Percentiles rank a stretch among this genome's conserved stretches.
These are phyloP conservation scores for Lasioglossum morio DNA, from an alignment of 2,888 invertebrate species.

Conservation along the genomic window DNA sequence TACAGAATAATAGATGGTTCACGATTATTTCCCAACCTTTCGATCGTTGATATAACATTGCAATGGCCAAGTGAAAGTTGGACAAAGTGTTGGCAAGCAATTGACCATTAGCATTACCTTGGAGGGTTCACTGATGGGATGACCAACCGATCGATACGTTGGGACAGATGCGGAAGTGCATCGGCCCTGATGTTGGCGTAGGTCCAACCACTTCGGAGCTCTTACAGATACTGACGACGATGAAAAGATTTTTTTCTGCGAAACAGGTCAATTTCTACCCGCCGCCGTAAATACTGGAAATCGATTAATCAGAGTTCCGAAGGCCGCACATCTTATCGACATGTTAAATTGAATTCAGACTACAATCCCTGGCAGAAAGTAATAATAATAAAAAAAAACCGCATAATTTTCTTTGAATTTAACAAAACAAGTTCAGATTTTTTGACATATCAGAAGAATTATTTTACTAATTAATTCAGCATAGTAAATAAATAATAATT, in stretches of 20 bases:
- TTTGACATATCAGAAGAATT: too few relatives aligned
- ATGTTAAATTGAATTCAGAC: not conserved
- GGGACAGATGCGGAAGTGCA: slow-evolving; percentile 67
- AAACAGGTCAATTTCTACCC: slow-evolving; percentile 1
- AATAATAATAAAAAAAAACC: too few relatives aligned
- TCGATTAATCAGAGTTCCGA: not conserved
- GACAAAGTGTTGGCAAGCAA: slow-evolving; percentile 29
- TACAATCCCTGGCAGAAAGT: too few relatives aligned
- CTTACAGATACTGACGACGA: slow-evolving; percentile 39
- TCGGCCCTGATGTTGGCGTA: slow-evolving; percentile 63
- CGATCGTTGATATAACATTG: too few relatives aligned
- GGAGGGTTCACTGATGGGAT: slow-evolving; percentile 49
- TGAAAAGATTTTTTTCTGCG: slow-evolving; percentile 39
- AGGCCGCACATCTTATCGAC: not conserved
- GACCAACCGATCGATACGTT: slow-evolving; percentile 66
- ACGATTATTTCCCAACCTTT: not conserved
- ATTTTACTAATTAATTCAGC: too few relatives aligned
- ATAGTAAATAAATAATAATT: too few relatives aligned
- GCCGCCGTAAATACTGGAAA: slow-evolving; percentile 27
- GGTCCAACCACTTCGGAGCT: slow-evolving; percentile 59
- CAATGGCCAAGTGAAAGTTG: slow-evolving; percentile 3
- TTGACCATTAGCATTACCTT: slow-evolving; percentile 45
- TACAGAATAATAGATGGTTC: not conserved
- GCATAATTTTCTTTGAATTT: too few relatives aligned
- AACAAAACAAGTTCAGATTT: too few relatives aligned